phyloP scores from a whole-genome alignment of 2,888 invertebrate species.

The Thecocarcelia acutangulata region DNA sequence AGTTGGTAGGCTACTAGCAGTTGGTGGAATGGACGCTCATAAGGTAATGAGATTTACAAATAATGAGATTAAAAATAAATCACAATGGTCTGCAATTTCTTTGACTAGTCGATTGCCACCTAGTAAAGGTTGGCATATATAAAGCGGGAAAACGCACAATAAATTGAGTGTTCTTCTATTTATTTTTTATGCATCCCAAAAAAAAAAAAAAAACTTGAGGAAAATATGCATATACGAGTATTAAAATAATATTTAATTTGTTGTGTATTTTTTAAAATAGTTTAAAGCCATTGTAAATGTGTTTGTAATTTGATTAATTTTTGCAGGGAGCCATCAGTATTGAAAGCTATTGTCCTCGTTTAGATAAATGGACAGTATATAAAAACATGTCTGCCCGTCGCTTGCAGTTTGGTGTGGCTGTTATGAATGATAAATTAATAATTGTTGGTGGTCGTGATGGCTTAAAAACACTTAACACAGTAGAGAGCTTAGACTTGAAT shows the following conservation, averaged over 20 bases:
- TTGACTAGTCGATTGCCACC: too few species aligned
- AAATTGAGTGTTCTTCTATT: too few species aligned
- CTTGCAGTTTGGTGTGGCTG: slow-evolving; percentile 95
- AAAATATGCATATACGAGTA: too few species aligned
- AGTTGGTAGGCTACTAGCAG: slow-evolving; percentile 91
- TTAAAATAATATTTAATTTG: too few species aligned
- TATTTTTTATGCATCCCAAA: too few species aligned
- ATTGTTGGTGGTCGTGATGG: slow-evolving; percentile 96
- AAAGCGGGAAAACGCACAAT: too few species aligned
- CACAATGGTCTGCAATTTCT: too few species aligned
- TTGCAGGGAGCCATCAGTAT: slow-evolving; percentile 90
- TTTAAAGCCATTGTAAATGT: not conserved
- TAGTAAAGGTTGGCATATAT: too few species aligned
- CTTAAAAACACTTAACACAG: slow-evolving; percentile 95
- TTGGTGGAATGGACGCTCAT: slow-evolving; percentile 96
- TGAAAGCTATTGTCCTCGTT: slow-evolving; percentile 87
- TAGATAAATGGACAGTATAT: slow-evolving; percentile 80
- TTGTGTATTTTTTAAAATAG: not conserved
- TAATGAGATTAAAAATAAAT: not conserved
- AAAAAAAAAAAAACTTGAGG: too few species aligned
- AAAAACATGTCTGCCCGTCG: slow-evolving; percentile 83
- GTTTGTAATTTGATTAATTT: slow-evolving; percentile 1
- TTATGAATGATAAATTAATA: slow-evolving; percentile 89
- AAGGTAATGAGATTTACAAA: slow-evolving; percentile 82
- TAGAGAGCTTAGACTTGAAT: slow-evolving; percentile 92